These are phyloP conservation scores for Nymphalis polychloros DNA, from an alignment of 2,888 invertebrate species.

Conservation along the genomic window DNA sequence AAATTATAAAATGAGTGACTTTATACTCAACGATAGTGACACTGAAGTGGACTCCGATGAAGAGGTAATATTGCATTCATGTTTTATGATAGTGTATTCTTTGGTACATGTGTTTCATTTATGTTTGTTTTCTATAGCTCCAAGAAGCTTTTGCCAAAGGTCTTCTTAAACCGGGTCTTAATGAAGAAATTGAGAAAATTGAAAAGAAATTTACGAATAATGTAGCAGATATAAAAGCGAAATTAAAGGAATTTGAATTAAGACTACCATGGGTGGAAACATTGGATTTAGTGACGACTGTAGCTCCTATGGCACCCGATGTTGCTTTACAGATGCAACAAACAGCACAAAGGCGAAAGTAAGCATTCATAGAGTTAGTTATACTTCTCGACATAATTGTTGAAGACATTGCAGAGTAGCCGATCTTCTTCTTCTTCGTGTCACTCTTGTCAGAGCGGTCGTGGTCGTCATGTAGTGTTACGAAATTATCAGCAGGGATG, in stretches of 20 bases:
- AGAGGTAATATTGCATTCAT: constrained; percentile 64
- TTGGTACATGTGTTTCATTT: background rate
- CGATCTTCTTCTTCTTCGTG: too few species aligned
- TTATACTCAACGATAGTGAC: constrained; percentile 73
- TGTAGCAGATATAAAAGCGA: constrained; percentile 86
- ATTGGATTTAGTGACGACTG: constrained; percentile 88
- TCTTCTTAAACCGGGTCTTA: constrained; percentile 92
- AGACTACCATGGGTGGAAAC: constrained; percentile 93
- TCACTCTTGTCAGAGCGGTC: too few species aligned
- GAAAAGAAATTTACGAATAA: constrained; percentile 86
- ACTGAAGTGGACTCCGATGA: constrained; percentile 82
- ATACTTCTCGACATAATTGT: too few species aligned
- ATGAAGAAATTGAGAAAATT: constrained; percentile 83
- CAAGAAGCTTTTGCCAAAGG: constrained; percentile 95
- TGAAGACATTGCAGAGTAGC: too few species aligned
- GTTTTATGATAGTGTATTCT: background rate
- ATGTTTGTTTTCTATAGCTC: constrained; percentile 79
- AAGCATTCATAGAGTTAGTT: constrained; percentile 40
- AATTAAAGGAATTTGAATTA: constrained; percentile 86
- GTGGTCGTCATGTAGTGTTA: too few species aligned
- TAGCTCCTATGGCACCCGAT: constrained; percentile 93
- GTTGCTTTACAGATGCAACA: constrained; percentile 88
- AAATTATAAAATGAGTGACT: constrained; percentile 61
- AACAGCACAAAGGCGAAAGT: constrained; percentile 86
- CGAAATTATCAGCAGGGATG: too few species aligned